These are phyloP conservation scores for Anguilla megastoma DNA, from an alignment of 2,797 vertebrate genomes.

Conservation along the genomic window DNA sequence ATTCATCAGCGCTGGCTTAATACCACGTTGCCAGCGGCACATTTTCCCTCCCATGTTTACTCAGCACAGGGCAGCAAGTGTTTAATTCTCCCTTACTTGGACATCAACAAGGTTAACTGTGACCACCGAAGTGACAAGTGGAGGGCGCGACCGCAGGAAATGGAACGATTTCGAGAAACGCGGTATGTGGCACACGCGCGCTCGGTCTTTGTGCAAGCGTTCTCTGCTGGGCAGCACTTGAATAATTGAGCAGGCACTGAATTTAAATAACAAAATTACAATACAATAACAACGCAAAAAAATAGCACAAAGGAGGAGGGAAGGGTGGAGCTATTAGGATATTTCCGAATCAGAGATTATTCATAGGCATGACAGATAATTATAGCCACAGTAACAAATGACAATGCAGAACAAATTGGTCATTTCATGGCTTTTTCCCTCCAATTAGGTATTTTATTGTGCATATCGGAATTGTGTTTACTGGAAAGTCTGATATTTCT, in stretches of 20 bases:
- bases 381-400: slow-evolving; percentile 50
- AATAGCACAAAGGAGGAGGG: background rate
- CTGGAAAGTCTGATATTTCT: slow-evolving; percentile 42
- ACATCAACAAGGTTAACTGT: background rate
- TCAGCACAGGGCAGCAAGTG: background rate
- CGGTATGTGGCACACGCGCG: background rate
- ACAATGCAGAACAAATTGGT: slow-evolving; percentile 54
- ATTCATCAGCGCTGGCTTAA: slow-evolving; percentile 13
- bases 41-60: background rate
- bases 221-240: background rate
- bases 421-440: slow-evolving; percentile 54
- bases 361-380: slow-evolving; percentile 8
- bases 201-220: background rate
- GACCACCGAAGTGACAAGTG: background rate
- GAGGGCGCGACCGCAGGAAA: background rate
- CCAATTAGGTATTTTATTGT: slow-evolving; percentile 54
- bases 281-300: background rate
- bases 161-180: background rate
- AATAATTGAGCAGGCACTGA: background rate
- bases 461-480: slow-evolving; percentile 47
- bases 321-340: slow-evolving; percentile 3
- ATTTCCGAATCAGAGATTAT: slow-evolving; percentile 16
- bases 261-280: background rate
- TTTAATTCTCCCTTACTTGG: slow-evolving; percentile 5
- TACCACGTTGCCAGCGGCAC: background rate